Evolutionary conservation across 2,888 invertebrate genomes (phyloP).

Genomic region (Thera obeliscata): DNA sequence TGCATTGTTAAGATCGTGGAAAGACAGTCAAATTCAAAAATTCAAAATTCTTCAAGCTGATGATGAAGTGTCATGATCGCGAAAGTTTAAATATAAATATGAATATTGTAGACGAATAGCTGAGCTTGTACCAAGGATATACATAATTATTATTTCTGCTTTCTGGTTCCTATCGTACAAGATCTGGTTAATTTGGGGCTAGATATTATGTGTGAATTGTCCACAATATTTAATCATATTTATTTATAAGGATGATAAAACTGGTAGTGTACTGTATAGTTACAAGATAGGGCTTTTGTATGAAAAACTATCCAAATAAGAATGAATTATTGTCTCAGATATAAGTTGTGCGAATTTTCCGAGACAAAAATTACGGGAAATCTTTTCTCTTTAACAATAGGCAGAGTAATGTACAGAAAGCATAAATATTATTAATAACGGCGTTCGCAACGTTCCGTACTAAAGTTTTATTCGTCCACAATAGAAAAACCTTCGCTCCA

Average conservation of each 20-base stretch:
- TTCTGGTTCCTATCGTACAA: too few species aligned
- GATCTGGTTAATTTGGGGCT: too few species aligned
- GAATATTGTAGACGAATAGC: too few species aligned
- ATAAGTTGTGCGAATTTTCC: conserved; percentile 44
- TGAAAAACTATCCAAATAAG: conserved; percentile 4
- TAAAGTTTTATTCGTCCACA: conserved; percentile 80
- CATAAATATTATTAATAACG: conserved; percentile 82
- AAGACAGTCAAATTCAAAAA: too few species aligned
- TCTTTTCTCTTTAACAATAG: conserved; percentile 68
- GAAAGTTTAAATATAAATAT: too few species aligned
- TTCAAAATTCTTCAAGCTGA: too few species aligned
- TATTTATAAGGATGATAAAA: neutral
- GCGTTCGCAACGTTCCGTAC: conserved; percentile 63
- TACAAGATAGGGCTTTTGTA: conserved; percentile 9
- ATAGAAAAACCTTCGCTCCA: conserved; percentile 80
- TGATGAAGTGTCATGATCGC: too few species aligned
- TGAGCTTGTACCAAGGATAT: too few species aligned
- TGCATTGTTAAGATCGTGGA: too few species aligned
- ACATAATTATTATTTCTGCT: too few species aligned
- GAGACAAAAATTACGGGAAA: conserved; percentile 59
- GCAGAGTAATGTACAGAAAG: conserved; percentile 65
- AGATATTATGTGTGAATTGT: too few species aligned
- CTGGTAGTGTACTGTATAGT: conserved; percentile 22
- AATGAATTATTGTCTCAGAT: conserved; percentile 15
- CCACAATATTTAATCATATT: too few species aligned